These are phyloP conservation scores for Physella acuta DNA, from an alignment of 1,140 invertebrate species.

Conservation along the genomic window DNA sequence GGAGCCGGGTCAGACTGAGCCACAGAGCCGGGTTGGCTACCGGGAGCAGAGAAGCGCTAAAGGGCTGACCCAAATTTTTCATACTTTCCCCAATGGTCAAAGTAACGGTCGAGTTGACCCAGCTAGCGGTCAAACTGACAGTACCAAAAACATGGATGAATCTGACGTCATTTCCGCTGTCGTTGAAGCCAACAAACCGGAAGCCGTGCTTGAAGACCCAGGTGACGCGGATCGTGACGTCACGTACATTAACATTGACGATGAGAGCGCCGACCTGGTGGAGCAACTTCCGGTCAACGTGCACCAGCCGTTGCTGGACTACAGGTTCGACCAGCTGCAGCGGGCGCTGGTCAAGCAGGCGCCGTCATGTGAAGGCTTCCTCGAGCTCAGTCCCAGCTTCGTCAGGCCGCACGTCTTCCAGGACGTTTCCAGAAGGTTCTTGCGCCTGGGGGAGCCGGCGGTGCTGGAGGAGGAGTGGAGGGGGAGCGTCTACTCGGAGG, in stretches of 20 bases:
- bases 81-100: neutral
- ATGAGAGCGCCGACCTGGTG: neutral
- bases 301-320: neutral
- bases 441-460: neutral
- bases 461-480: neutral
- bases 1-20: no score
- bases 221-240: neutral
- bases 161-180: neutral
- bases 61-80: neutral
- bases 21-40: neutral
- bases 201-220: no score
- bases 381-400: slow-evolving; percentile 18
- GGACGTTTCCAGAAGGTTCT: neutral
- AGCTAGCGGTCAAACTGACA: neutral
- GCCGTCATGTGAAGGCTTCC: slow-evolving; percentile 12
- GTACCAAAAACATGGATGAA: neutral
- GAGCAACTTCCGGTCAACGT: neutral
- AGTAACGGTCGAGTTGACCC: neutral
- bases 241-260: neutral
- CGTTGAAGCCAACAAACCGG: neutral
- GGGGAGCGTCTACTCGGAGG: no score
- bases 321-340: neutral
- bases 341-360: neutral
- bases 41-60: neutral
- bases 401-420: neutral